Evolutionary conservation across 1,140 invertebrate species (phyloP), one percentile per base, ranked within the genome.

Genomic region (Drosophila asahinai): DNA sequence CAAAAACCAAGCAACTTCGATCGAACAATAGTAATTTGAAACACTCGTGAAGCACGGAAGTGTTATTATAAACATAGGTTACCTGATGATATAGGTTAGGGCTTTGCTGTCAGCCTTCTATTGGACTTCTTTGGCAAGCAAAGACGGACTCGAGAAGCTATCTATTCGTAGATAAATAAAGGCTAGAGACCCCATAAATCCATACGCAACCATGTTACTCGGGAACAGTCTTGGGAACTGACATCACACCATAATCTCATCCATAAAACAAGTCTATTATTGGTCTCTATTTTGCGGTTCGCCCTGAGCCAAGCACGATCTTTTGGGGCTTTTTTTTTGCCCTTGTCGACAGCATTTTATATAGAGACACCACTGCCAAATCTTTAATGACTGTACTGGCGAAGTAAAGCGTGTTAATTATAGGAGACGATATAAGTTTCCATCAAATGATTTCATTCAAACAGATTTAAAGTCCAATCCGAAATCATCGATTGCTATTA

Each of bases 1-100:
- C 17, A 42, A 64, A 52, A 78, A 72, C 66, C 54, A 48, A 72
- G 77, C 42, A 79, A 64, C 66, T 55, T 64, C 62, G 66, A 49
- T 71, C 17, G 40, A 62, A 59, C 36, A 74, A 45, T 65, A 6
- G 42, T 47, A 58, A 47, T 57, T 51, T 40, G 30, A 73, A 63
- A 65, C 63, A 80, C 15, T 38, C 52, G 17, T 61, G 17, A 33
- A 48, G 22, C 45, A 36, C 54, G 38, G 36, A 48, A 61, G 66
- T 79, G 61, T 57, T 45, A 30, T 38, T 40, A 6, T 48, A 57
- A 60, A 57, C 33, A 77, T 61, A 48, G 75, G 59, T 77, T 77
- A 77, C 73, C 75, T 77, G 75, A 54, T 57, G 7, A 11, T 54
- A 40, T 19, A 54, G 19, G 17, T 62, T n/a, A 54, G 59, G 33